phyloP scores from a whole-genome alignment of 2,797 vertebrate genomes.

The Chanos chanos region DNA sequence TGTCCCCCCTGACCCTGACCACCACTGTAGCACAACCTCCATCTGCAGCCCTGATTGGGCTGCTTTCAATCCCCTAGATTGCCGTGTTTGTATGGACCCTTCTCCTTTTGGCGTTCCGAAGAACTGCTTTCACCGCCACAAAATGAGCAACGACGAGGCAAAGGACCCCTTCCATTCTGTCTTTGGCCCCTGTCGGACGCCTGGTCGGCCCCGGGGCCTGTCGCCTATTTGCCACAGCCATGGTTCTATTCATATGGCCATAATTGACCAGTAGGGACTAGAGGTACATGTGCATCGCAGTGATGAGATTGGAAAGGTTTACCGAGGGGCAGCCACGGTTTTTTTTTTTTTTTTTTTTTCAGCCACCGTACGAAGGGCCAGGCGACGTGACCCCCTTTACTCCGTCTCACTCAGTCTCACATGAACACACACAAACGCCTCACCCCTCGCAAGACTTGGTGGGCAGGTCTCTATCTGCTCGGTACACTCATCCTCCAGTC shows the following conservation, averaged over 20 bases:
- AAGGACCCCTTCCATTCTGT: constrained; percentile 37
- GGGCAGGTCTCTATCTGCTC: not conserved
- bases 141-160: constrained; percentile 38
- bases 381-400: no score
- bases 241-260: constrained; percentile 41
- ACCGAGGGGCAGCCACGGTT: constrained; percentile 23
- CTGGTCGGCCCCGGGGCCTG: constrained; percentile 30
- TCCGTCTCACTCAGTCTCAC: no score
- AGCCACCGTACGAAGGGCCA: no score
- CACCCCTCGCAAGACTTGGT: not conserved
- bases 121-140: constrained; percentile 35
- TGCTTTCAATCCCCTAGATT: constrained; percentile 35
- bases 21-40: constrained; percentile 35
- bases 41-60: constrained; percentile 47
- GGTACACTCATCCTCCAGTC: constrained; percentile 18
- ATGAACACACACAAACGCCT: not conserved
- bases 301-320: constrained; percentile 32
- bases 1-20: constrained; percentile 38
- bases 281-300: constrained; percentile 27
- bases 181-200: constrained; percentile 29
- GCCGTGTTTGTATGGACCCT: constrained; percentile 9
- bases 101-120: constrained; percentile 26
- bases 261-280: constrained; percentile 42
- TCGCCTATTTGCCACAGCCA: constrained; percentile 34
- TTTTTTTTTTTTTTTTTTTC: not conserved